Evolutionary conservation across 2,797 vertebrate genomes (phyloP).

Genomic region (Aeoliscus strigatus): DNA sequence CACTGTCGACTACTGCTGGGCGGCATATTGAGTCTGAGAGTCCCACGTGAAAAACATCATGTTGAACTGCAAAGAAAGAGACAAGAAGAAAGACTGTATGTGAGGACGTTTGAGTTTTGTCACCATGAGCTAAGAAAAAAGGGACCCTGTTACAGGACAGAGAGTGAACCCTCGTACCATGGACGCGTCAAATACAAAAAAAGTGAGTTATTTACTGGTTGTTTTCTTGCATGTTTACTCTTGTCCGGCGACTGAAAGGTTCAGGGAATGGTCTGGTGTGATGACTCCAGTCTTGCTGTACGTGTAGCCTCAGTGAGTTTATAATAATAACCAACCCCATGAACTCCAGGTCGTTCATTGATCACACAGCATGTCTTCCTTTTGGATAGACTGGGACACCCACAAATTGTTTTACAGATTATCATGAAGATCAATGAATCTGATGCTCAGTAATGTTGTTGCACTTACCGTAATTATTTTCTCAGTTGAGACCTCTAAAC

Average conservation of each 20-base stretch:
- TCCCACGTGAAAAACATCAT: slow-evolving; percentile 38
- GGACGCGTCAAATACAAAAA: slow-evolving; percentile 62
- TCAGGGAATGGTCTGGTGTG: slow-evolving; percentile 17
- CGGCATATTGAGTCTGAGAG: slow-evolving; percentile 30
- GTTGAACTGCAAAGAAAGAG: slow-evolving; percentile 42
- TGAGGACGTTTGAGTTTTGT: slow-evolving; percentile 39
- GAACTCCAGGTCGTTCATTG: too few species aligned
- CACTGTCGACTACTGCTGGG: slow-evolving; percentile 39
- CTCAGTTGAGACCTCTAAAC: too few species aligned
- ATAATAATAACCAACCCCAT: too few species aligned
- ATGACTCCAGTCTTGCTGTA: too few species aligned
- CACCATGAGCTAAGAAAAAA: slow-evolving; percentile 50
- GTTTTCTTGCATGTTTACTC: slow-evolving; percentile 8
- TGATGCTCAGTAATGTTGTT: too few species aligned
- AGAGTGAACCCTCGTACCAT: slow-evolving; percentile 47
- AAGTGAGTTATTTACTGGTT: slow-evolving; percentile 57
- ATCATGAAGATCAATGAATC: too few species aligned
- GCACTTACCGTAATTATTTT: too few species aligned
- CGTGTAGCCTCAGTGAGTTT: too few species aligned
- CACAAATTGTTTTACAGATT: too few species aligned
- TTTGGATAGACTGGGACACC: too few species aligned
- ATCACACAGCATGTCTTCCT: too few species aligned
- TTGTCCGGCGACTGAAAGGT: slow-evolving; percentile 15
- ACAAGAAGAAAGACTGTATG: slow-evolving; percentile 22
- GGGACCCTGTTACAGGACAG: slow-evolving; percentile 13